phyloP scores from a whole-genome alignment of 2,113 vertebrate genomes.

The Chionis minor region DNA sequence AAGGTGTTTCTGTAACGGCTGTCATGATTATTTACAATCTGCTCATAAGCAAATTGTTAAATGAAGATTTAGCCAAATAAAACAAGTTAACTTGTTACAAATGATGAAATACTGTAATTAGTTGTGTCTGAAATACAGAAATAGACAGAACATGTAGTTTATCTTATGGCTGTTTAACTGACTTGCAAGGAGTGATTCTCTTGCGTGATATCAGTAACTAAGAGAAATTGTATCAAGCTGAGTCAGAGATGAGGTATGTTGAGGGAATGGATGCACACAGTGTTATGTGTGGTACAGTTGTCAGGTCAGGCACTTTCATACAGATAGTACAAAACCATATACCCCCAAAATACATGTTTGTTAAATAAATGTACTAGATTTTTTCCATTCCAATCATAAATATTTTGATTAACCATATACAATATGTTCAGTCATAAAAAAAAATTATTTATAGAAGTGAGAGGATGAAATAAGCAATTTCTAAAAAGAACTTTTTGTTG shows the following conservation, averaged over 20 bases:
- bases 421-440: background rate
- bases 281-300: background rate
- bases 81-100: conserved; percentile 13
- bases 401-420: background rate
- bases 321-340: background rate
- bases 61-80: conserved; percentile 17
- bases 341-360: background rate
- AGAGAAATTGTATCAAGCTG: background rate
- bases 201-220: background rate
- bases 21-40: conserved; percentile 17
- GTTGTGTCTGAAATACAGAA: background rate
- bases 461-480: background rate
- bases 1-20: background rate
- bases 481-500: background rate
- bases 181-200: background rate
- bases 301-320: background rate
- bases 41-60: background rate
- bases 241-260: background rate
- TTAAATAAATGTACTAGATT: background rate
- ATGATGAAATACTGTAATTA: conserved; percentile 29
- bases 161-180: background rate
- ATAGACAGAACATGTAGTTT: background rate
- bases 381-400: background rate
- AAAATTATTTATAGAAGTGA: background rate
- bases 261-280: background rate